These are phyloP conservation scores for Toxotes lorentzi DNA, from an alignment of 2,797 vertebrate species.

Conservation along the genomic window DNA sequence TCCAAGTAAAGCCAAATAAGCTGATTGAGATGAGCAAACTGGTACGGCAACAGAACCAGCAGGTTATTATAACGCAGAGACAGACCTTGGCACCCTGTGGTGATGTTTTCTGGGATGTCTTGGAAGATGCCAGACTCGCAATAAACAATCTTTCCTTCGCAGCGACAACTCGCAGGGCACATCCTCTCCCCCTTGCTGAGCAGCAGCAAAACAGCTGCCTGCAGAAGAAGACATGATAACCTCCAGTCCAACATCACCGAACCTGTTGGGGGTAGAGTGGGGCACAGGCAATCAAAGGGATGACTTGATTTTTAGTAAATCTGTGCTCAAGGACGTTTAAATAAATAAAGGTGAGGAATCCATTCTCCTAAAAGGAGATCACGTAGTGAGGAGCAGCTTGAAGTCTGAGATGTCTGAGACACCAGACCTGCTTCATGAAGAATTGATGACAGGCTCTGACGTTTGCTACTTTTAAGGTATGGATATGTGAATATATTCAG, in stretches of 20 bases:
- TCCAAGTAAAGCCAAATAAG: constrained; percentile 98
- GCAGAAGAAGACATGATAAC: constrained; percentile 83
- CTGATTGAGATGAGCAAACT: constrained; percentile 96
- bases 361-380: constrained; percentile 40
- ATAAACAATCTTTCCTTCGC: constrained; percentile 97
- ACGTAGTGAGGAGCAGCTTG: constrained; percentile 47
- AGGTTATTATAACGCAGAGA: constrained; percentile 96
- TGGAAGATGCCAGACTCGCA: constrained; percentile 95
- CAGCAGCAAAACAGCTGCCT: constrained; percentile 84
- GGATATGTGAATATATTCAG: constrained; percentile 19
- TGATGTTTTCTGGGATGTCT: constrained; percentile 95
- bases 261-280: constrained; percentile 79
- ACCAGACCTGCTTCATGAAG: constrained; percentile 63
- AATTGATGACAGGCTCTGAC: constrained; percentile 61
- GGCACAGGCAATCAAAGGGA: constrained; percentile 67
- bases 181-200: constrained; percentile 90
- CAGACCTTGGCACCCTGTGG: constrained; percentile 93
- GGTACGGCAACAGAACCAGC: constrained; percentile 91
- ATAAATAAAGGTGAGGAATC: constrained; percentile 34
- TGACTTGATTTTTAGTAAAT: constrained; percentile 41
- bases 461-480: constrained; percentile 41
- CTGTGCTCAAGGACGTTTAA: constrained; percentile 34
- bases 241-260: constrained; percentile 81
- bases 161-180: constrained; percentile 94
- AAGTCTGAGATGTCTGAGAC: constrained; percentile 54